Evolutionary conservation across 2,888 invertebrate species (phyloP), one percentile per base, ranked within the genome.

Genomic region (Heliconius hortense): DNA sequence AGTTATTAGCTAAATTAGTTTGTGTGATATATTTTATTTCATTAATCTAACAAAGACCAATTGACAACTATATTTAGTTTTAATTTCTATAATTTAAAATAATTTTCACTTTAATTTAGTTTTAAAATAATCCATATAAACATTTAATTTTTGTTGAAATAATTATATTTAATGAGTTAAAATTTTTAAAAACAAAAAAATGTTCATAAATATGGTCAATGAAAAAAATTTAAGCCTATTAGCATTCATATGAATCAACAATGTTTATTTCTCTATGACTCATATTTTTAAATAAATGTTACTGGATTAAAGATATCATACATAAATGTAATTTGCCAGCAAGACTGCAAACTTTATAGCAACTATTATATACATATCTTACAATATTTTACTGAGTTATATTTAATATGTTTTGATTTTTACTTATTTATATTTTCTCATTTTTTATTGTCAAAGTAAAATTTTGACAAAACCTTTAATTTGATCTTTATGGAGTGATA

Each of bases 11-110:
- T 18, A 71, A 75, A 71, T 71, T 59, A 75, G 53, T 59, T 75
- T 75, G 39, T 75, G 75, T 75, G 75, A 75, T 75, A 75, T 75
- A 75, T 72, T 72, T 72, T 72, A 72, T 43, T 62, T 39, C 63
- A 31, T 24, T 35, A 56, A 72, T 63, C 59, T 56, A 59, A 5
- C 43, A 71, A 66, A 59, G 64, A 75, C 26, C 48, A 64, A 28
- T 70, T 43, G 60, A 71, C 53, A 70, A 35, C 7, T 56, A 56
- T 39, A 59, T 56, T 70, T 74, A 70, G 53, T 70, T 53, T 11
- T 75, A 53, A 71, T 31, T 10, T 69, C 48, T 56, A 35, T 48
- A 28, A 53, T 53, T 18, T 56, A 56, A 69, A 5, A 24, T 56
- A 21, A 31, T n/a, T 31, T 56, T 69, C 69, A 24, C 13, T n/a